Evolutionary conservation across 2,888 invertebrate genomes (phyloP).

Genomic region (Carpatolechia fugitivella): DNA sequence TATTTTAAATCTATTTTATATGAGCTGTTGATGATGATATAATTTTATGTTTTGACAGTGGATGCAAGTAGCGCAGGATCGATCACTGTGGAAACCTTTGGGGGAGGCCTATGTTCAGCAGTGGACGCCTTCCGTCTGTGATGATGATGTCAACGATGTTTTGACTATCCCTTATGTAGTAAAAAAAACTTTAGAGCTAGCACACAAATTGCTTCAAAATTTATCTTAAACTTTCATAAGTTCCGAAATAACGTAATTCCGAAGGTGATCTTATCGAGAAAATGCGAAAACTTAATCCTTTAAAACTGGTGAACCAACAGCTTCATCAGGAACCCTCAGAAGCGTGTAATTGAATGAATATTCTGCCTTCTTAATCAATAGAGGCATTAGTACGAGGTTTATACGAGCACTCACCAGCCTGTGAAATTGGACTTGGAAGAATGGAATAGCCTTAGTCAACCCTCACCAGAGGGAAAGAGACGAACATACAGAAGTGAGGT

Average conservation of each 20-base stretch:
- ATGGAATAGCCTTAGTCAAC: conserved; percentile 37
- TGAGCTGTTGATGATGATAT: no score
- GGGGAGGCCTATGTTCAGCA: no score
- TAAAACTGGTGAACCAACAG: conserved; percentile 46
- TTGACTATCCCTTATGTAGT: no score
- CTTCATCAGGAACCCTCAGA: conserved; percentile 60
- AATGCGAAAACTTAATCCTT: conserved; percentile 26
- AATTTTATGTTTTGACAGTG: no score
- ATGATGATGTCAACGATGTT: no score
- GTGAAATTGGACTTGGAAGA: conserved; percentile 75
- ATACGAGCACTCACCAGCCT: conserved; percentile 67
- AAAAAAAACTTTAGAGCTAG: no score
- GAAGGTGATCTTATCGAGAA: background rate
- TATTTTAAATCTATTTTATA: no score
- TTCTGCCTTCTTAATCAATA: conserved; percentile 77
- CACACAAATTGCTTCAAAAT: no score
- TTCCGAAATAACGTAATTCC: background rate
- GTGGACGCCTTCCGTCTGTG: no score
- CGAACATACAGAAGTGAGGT: conserved; percentile 43
- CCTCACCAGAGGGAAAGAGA: conserved; percentile 38
- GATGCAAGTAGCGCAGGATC: no score
- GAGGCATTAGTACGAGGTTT: conserved; percentile 67
- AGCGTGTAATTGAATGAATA: conserved; percentile 76
- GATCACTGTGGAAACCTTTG: no score
- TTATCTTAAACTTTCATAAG: no score